Evolutionary conservation across 2,113 vertebrate species (phyloP).

Genomic region (Saimiri boliviensis): DNA sequence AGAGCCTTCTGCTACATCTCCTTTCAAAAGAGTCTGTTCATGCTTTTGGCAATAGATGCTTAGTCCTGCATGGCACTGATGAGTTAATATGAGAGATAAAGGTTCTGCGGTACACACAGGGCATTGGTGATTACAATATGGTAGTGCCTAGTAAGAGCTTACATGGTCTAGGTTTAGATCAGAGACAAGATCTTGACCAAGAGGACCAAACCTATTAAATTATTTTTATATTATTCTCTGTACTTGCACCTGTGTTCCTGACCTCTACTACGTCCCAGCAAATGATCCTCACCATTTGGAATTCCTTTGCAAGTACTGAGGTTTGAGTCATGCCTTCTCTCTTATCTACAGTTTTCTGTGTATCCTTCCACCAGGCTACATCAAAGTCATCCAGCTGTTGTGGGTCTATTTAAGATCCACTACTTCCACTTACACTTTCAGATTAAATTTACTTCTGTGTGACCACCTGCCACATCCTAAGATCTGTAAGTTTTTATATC

Average conservation of each 20-base stretch:
- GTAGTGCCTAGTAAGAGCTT: slow-evolving; percentile 11
- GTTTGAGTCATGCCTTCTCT: not conserved
- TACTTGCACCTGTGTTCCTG: not conserved
- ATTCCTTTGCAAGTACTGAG: not conserved
- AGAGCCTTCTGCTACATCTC: not conserved
- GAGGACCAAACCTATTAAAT: not conserved
- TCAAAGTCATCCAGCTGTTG: not conserved
- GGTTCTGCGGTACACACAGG: not conserved
- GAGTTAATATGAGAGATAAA: not conserved
- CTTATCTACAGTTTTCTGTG: not conserved
- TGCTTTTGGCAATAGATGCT: not conserved
- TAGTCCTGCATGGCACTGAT: not conserved
- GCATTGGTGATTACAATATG: not conserved
- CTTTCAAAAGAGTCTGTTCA: not conserved
- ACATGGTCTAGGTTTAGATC: slow-evolving; percentile 51
- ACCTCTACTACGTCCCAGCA: not conserved
- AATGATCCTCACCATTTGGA: not conserved
- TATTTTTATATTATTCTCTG: slow-evolving; percentile 20
- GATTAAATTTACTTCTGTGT: not conserved
- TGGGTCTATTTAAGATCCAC: not conserved
- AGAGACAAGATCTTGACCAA: slow-evolving; percentile 32
- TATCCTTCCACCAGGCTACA: not conserved
- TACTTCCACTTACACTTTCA: not conserved
- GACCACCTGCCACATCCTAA: not conserved
- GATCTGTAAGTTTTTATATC: not conserved